Evolutionary conservation across 2,888 invertebrate species (phyloP), one percentile per base, ranked within the genome.

Genomic region (Lysandra bellargus): DNA sequence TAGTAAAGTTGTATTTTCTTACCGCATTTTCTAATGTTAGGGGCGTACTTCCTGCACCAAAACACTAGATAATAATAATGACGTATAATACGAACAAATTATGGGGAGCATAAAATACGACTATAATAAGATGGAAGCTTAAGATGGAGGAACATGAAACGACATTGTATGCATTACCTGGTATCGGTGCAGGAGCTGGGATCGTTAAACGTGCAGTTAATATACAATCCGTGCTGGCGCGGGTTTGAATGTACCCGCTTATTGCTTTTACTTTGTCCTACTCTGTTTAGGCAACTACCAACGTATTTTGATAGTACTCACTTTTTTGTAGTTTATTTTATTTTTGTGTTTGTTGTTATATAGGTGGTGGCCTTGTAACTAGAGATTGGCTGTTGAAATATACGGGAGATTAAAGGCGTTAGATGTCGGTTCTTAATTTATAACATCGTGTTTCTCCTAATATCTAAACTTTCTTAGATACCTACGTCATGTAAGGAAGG

Each of bases 161-260:
- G 69, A 78, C 69, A 49, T 78, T 78, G 78, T 64, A 30, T 64
- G 30, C 30, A 14, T 12, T 64, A 64, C 69, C 69, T 69, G 33
- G 69, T 69, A 69, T 37, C 69, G 33, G 14, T 12, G 69, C 69
- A 69, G 5, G 14, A 33, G 14, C 69, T 37, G 37, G 69, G 37
- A 37, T 37, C 69, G 69, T 78, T 72, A 72, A 69, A 78, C 78
- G 69, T 72, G 69, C 49, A 78, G 53, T 78, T 72, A 78, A 69
- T 78, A 53, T 37, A 78, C 78, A 61, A 37, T 69, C 69, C 37
- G 33, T 69, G 69, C 33, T 69, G 69, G 69, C 33, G 17, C 33
- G 33, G 23, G 30, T 33, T 30, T 30, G 12, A 57, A 57, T 74
- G 75, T 75, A 5, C 33, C 53, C 14, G 57, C 33, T 76, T 75